These are phyloP conservation scores for Dissostichus mawsoni DNA, from an alignment of 2,113 vertebrate species.

Conservation along the genomic window DNA sequence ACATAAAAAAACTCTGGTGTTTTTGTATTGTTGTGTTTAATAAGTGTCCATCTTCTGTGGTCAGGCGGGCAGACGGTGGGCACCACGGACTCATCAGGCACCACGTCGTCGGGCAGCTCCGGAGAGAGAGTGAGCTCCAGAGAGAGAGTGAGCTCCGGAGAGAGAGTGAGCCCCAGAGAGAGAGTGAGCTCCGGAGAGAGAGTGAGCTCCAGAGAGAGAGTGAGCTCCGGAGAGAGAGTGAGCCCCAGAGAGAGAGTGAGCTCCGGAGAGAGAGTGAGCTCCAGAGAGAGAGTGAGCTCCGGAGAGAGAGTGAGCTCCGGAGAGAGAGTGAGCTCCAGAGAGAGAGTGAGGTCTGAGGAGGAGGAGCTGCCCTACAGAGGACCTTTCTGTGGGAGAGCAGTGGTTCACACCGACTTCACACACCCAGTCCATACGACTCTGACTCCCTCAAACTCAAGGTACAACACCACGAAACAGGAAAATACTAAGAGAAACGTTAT, in stretches of 20 bases:
- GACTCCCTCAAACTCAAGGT: slow-evolving; percentile 99
- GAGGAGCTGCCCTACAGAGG: slow-evolving; percentile 94
- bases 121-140: slow-evolving; percentile 97
- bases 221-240: slow-evolving; percentile 86
- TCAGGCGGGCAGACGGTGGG: slow-evolving; percentile 79
- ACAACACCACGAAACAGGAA: too few relatives aligned
- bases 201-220: too few relatives aligned
- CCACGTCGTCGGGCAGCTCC: slow-evolving; percentile 72
- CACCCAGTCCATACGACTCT: slow-evolving; percentile 95
- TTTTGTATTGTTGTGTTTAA: neutral
- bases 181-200: too few relatives aligned
- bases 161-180: too few relatives aligned
- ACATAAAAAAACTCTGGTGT: too few relatives aligned
- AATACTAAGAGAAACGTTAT: too few relatives aligned
- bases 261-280: too few relatives aligned
- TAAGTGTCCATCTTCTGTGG: slow-evolving; percentile 21
- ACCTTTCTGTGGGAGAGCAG: slow-evolving; percentile 94
- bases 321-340: slow-evolving; percentile 93
- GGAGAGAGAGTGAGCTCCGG: too few relatives aligned
- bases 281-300: too few relatives aligned
- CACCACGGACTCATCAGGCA: slow-evolving; percentile 90
- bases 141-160: slow-evolving; percentile 66
- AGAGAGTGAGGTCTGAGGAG: slow-evolving; percentile 97
- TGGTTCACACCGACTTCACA: slow-evolving; percentile 97
- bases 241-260: too few relatives aligned